phyloP scores from a whole-genome alignment of 2,797 vertebrate species.

The Pterois miles region DNA sequence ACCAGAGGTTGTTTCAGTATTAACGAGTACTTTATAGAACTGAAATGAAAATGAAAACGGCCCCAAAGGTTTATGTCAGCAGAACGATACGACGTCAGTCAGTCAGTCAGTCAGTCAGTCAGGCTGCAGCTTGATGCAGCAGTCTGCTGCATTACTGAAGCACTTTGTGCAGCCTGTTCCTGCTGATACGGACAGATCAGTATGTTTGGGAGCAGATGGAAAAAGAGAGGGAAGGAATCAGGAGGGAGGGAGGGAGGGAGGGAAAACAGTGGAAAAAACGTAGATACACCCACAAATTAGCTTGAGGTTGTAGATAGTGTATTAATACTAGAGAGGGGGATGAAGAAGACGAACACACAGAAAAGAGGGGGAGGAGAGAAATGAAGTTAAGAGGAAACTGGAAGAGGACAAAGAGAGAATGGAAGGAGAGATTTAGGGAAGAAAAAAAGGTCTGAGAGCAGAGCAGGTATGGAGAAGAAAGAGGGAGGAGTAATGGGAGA shows the following conservation, averaged over 20 bases:
- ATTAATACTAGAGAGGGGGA: too few species aligned
- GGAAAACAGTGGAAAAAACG: background rate
- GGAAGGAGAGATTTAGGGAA: background rate
- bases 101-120: background rate
- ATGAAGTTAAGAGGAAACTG: too few species aligned
- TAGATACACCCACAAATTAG: background rate
- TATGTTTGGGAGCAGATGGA: constrained; percentile 22
- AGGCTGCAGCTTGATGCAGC: constrained; percentile 8
- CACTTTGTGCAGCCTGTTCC: constrained; percentile 18
- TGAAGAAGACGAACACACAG: too few species aligned
- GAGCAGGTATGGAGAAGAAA: background rate
- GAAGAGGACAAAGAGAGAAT: too few species aligned
- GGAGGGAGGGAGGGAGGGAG: background rate
- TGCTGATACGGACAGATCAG: constrained; percentile 18
- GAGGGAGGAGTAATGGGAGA: background rate
- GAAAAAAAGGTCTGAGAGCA: background rate
- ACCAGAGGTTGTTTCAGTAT: constrained; percentile 6
- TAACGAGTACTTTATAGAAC: background rate
- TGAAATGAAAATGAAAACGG: constrained; percentile 25
- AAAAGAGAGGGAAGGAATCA: background rate
- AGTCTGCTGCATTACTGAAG: constrained; percentile 51
- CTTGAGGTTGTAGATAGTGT: too few species aligned
- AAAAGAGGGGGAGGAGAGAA: too few species aligned
- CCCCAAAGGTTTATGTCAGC: background rate
- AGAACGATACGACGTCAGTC: background rate